Evolutionary conservation across 1,140 invertebrate species (phyloP).

Genomic region (Papilio glaucus): DNA sequence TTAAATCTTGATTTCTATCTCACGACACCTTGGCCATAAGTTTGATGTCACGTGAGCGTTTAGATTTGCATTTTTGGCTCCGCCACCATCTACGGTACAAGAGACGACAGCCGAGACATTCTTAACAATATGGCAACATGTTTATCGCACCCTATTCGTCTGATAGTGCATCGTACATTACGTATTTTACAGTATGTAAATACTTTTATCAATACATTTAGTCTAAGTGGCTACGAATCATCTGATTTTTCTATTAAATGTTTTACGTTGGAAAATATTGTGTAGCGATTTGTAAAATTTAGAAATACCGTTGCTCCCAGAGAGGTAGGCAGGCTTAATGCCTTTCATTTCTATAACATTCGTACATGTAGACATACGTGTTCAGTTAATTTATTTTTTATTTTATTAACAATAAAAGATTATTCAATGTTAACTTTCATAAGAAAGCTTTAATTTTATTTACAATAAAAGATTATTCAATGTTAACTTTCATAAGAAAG

Average conservation of each 20-base stretch:
- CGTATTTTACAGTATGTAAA: neutral
- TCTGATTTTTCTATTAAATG: neutral
- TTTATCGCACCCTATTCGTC: neutral
- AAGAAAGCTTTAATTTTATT: no score
- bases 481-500: no score
- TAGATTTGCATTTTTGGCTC: conserved; percentile 25
- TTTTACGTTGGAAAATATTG: neutral
- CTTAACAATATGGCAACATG: neutral
- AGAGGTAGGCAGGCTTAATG: neutral
- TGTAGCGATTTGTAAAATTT: neutral
- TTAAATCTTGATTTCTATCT: neutral
- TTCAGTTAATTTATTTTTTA: no score
- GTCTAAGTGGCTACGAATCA: neutral
- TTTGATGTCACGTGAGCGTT: neutral
- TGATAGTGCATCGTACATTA: neutral
- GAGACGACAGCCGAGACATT: conserved; percentile 2
- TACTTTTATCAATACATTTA: conserved; percentile 9
- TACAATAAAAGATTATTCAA: no score
- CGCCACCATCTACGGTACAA: neutral
- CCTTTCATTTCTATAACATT: no score
- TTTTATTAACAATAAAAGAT: no score
- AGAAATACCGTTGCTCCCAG: neutral
- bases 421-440: no score
- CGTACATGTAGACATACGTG: no score
- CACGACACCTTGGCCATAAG: neutral